A percentile compares a stretch with the other conserved stretches of the same genome.
phyloP scores from a whole-genome alignment of 2,113 vertebrate genomes.

The Pteruthius melanotis region DNA sequence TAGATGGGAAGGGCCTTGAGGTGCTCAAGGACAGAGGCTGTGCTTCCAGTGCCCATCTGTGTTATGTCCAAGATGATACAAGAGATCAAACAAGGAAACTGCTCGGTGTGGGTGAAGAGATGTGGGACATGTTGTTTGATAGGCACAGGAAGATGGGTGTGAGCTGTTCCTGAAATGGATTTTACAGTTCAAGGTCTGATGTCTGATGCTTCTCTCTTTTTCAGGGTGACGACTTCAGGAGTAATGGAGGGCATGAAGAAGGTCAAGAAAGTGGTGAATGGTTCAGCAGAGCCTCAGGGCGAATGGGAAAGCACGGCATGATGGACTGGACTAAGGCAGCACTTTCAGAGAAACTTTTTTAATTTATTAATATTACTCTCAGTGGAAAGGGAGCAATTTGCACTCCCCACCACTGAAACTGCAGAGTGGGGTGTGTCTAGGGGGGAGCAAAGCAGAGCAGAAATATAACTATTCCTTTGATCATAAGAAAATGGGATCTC shows the following conservation, averaged over 20 bases:
- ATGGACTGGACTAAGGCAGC: conserved; percentile 32
- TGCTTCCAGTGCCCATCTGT: background rate
- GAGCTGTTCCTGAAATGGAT: background rate
- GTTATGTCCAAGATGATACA: background rate
- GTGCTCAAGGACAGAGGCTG: background rate
- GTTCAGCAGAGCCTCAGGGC: conserved; percentile 62
- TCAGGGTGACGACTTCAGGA: conserved; percentile 75
- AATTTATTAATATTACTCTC: conserved; percentile 46
- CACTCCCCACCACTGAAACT: conserved; percentile 31
- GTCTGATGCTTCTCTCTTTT: background rate
- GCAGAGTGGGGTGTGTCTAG: background rate
- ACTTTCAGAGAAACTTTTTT: conserved; percentile 48
- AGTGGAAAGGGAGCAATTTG: conserved; percentile 30
- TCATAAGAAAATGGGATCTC: conserved; percentile 4
- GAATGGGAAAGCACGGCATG: conserved; percentile 69
- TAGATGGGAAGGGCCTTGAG: background rate
- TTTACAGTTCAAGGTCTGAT: background rate
- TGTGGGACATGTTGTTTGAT: background rate
- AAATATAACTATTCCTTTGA: conserved; percentile 14
- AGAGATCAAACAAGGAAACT: background rate
- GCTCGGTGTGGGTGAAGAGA: background rate
- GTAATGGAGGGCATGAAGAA: conserved; percentile 80
- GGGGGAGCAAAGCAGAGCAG: conserved; percentile 17
- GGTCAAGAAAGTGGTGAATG: conserved; percentile 77
- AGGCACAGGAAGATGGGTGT: background rate